A percentile compares a stretch with the other conserved stretches of the same genome.
Evolutionary conservation across 53 echinoderm and acorn worm species (phyloP).

Genomic region (Pentamera pediparva): DNA sequence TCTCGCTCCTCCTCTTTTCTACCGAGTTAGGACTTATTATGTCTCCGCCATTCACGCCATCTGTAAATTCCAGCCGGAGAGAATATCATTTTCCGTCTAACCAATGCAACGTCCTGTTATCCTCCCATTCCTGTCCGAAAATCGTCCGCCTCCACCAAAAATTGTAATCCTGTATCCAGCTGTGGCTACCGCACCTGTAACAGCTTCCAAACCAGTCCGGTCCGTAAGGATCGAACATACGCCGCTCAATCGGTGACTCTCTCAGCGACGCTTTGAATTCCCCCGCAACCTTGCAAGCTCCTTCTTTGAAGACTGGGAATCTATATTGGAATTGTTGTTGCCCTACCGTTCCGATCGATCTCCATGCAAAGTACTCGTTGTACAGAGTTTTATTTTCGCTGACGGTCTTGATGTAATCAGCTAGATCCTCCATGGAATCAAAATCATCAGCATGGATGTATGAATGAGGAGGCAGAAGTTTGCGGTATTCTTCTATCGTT

Average conservation of each 20-base stretch:
- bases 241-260: too few relatives aligned
- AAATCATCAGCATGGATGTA: slow-evolving; percentile 23
- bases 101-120: slow-evolving; percentile 1
- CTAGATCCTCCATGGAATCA: slow-evolving; percentile 16
- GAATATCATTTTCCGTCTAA: slow-evolving; percentile 1
- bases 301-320: slow-evolving; percentile 12
- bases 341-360: not conserved
- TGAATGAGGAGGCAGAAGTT: slow-evolving; percentile 8
- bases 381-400: slow-evolving; percentile 7
- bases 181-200: slow-evolving; percentile 2
- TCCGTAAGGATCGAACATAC: slow-evolving; percentile 1
- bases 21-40: too few relatives aligned
- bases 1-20: too few relatives aligned
- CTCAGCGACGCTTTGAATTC: too few relatives aligned
- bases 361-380: slow-evolving; percentile 21
- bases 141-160: not conserved
- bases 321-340: not conserved
- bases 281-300: slow-evolving; percentile 7
- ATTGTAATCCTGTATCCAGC: slow-evolving; percentile 4
- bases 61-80: too few relatives aligned
- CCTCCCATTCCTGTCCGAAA: slow-evolving; percentile 1
- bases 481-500: slow-evolving; percentile 3
- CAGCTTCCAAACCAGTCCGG: slow-evolving; percentile 14
- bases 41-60: too few relatives aligned
- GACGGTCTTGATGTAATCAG: not conserved